phyloP scores from a whole-genome alignment of 1,140 invertebrate species.

The Venustaconcha ellipsiformis region DNA sequence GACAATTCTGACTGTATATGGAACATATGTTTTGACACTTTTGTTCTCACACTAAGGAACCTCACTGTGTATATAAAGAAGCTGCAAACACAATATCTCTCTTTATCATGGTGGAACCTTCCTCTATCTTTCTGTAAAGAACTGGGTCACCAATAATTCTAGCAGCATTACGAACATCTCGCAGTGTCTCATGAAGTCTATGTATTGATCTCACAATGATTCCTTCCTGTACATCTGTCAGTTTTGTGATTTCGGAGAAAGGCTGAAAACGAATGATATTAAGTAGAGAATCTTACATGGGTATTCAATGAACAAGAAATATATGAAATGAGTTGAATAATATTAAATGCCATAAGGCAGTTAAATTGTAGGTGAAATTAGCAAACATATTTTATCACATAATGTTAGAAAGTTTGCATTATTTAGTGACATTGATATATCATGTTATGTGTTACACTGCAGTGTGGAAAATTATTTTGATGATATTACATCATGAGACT shows the following conservation, averaged over 20 bases:
- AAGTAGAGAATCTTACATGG: background rate
- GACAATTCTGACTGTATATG: no score
- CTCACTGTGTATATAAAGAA: conserved; percentile 86
- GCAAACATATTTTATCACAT: background rate
- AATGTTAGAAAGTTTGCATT: background rate
- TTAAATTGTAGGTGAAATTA: background rate
- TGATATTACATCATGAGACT: no score
- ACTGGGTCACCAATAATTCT: conserved; percentile 92
- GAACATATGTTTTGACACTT: background rate
- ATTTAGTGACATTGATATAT: background rate
- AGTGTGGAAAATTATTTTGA: no score
- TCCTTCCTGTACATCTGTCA: conserved; percentile 97
- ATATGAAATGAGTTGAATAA: background rate
- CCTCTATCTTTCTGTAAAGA: conserved; percentile 94
- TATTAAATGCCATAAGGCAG: background rate
- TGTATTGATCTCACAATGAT: conserved; percentile 98
- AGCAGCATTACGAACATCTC: conserved; percentile 92
- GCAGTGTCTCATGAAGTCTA: conserved; percentile 89
- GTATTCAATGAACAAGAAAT: background rate
- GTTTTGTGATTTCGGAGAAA: conserved; percentile 91
- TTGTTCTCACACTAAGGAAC: background rate
- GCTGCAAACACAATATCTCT: conserved; percentile 98
- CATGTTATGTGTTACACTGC: background rate
- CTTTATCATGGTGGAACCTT: conserved; percentile 92
- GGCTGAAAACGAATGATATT: conserved; percentile 73